Conservation (phyloP, 2,888 invertebrate species). For the Schizaphis graminum region DNA sequence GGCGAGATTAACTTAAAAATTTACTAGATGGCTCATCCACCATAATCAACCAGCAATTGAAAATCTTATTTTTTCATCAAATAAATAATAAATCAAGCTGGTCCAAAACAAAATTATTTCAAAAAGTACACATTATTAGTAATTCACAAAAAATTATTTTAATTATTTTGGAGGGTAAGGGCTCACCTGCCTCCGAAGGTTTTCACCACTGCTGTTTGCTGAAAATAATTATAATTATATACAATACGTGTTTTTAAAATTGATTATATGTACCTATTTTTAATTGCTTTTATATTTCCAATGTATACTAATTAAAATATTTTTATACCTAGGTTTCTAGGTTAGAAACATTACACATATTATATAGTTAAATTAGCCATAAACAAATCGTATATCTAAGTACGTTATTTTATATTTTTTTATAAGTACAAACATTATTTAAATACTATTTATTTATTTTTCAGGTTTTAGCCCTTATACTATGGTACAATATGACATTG, state of each 20-base stretch:
- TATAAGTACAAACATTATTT: not conserved
- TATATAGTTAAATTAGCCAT: not conserved
- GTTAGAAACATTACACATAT: not conserved
- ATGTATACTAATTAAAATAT: not conserved
- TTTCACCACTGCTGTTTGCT: not conserved
- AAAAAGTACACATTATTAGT: too few relatives aligned
- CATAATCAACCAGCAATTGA: too few relatives aligned
- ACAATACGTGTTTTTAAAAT: not conserved
- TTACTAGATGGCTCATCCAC: too few relatives aligned
- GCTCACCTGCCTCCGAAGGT: too few relatives aligned
- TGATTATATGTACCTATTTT: not conserved
- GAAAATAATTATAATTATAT: not conserved
- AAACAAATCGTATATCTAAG: not conserved
- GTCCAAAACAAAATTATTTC: too few relatives aligned
- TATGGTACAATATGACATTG: constrained; percentile 78
- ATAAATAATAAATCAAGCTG: too few relatives aligned
- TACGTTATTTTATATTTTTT: not conserved
- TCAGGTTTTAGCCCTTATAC: constrained; percentile 78
- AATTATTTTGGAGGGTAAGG: too few relatives aligned
- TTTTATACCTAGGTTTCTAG: not conserved
- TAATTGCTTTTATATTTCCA: not conserved
- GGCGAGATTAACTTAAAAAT: too few relatives aligned
- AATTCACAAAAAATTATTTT: too few relatives aligned
- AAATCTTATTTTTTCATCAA: too few relatives aligned
- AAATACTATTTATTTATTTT: constrained; percentile 46